A percentile compares a stretch with the other conserved stretches of the same genome.
These are phyloP conservation scores for Acrocyrtus sp. DNA, from an alignment of 2,888 invertebrate species.

Conservation along the genomic window DNA sequence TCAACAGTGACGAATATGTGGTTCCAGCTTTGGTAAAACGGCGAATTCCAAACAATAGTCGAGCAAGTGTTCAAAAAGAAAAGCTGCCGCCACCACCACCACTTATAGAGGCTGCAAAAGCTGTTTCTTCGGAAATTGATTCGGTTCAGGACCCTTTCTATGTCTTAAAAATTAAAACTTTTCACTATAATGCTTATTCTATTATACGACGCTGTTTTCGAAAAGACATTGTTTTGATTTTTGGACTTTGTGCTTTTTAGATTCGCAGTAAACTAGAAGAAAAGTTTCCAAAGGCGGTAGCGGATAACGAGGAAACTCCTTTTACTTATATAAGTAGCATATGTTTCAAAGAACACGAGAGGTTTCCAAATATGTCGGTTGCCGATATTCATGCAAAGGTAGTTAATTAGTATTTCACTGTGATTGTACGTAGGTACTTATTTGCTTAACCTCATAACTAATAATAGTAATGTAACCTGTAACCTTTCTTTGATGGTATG, in stretches of 20 bases:
- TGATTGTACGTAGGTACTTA: too few species aligned
- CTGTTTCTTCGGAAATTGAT: conserved; percentile 17
- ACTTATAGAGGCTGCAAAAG: background rate
- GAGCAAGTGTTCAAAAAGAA: background rate
- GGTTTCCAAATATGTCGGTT: conserved; percentile 14
- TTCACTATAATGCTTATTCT: background rate
- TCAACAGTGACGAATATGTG: conserved; percentile 41
- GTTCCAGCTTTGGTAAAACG: conserved; percentile 31
- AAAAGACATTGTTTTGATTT: background rate
- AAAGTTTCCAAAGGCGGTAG: conserved; percentile 14
- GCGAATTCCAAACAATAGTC: conserved; percentile 31
- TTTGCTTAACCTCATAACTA: too few species aligned
- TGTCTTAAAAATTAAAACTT: too few species aligned
- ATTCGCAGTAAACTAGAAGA: conserved; percentile 22
- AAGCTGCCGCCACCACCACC: background rate
- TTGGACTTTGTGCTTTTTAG: background rate
- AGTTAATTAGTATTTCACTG: too few species aligned
- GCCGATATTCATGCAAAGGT: conserved; percentile 26
- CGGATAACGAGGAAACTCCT: conserved; percentile 24
- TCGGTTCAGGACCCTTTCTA: too few species aligned
- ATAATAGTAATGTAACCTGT: too few species aligned
- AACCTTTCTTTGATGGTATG: too few species aligned
- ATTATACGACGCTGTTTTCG: background rate
- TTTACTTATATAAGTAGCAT: conserved; percentile 27
- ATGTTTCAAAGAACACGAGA: conserved; percentile 35